phyloP scores from a whole-genome alignment of 2,797 vertebrate species.

The Schizopygopsis pylzovi region DNA sequence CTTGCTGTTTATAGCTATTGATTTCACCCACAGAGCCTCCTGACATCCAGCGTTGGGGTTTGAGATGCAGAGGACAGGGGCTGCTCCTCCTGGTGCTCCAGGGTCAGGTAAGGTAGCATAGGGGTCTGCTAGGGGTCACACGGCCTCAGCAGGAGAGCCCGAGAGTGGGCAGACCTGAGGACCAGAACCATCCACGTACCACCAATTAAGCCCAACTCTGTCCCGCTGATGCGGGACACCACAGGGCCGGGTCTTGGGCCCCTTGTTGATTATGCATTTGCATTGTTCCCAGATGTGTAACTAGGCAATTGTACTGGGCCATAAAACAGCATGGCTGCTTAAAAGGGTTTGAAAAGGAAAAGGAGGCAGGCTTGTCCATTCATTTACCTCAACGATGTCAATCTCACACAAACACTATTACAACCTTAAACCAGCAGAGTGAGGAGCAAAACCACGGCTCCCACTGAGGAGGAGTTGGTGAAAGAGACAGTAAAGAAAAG shows the following conservation, averaged over 20 bases:
- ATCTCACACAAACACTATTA: constrained; percentile 13
- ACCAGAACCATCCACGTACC: constrained; percentile 75
- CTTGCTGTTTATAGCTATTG: constrained; percentile 78
- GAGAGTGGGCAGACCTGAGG: constrained; percentile 16
- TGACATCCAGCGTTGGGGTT: constrained; percentile 71
- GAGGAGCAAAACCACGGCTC: neutral
- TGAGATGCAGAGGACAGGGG: constrained; percentile 72
- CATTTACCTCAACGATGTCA: constrained; percentile 34
- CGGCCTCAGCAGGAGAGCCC: constrained; percentile 22
- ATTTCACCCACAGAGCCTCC: constrained; percentile 75
- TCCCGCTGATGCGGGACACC: constrained; percentile 74
- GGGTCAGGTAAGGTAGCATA: constrained; percentile 82
- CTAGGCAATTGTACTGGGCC: constrained; percentile 74
- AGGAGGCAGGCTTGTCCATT: constrained; percentile 69
- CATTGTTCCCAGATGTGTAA: constrained; percentile 77
- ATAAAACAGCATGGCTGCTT: constrained; percentile 74
- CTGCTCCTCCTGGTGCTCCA: constrained; percentile 74
- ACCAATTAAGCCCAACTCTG: constrained; percentile 67
- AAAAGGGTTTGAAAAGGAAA: constrained; percentile 58
- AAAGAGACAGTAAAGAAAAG: neutral
- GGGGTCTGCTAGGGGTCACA: constrained; percentile 79
- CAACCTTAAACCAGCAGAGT: constrained; percentile 2
- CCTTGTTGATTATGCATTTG: constrained; percentile 69
- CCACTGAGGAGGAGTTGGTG: constrained; percentile 40
- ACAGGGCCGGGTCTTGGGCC: constrained; percentile 73